Conservation (phyloP, 2,113 vertebrate species). For the Elgaria multicarinata region DNA sequence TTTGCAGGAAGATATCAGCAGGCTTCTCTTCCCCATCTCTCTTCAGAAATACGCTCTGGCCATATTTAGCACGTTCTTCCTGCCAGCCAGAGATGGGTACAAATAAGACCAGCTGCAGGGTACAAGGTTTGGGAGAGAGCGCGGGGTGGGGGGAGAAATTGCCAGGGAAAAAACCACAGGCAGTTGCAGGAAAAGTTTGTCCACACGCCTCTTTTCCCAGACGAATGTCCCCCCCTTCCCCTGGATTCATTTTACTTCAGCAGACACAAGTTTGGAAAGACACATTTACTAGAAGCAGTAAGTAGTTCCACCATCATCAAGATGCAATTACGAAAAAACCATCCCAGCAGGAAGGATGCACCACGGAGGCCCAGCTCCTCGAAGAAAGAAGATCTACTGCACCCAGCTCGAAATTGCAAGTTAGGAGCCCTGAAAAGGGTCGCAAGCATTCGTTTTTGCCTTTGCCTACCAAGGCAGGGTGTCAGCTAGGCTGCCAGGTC, state of each 20-base stretch:
- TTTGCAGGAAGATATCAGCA: neutral
- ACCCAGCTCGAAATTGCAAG: conserved; percentile 40
- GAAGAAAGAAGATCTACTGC: neutral
- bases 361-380: neutral
- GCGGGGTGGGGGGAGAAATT: too few relatives aligned
- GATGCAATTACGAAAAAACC: neutral
- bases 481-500: conserved; percentile 36
- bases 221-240: neutral
- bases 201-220: neutral
- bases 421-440: conserved; percentile 54
- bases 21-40: neutral
- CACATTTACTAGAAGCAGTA: too few relatives aligned
- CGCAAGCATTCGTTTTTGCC: conserved; percentile 41
- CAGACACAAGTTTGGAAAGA: neutral
- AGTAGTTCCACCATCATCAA: neutral
- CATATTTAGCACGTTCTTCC: too few relatives aligned
- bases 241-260: neutral
- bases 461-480: conserved; percentile 52
- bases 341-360: neutral
- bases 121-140: neutral
- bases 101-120: neutral
- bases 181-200: neutral
- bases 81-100: neutral
- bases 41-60: neutral
- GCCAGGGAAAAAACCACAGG: neutral